Base-by-base conservation (phyloP, 2,797 vertebrate species). In the Cossypha dichroa region DNA sequence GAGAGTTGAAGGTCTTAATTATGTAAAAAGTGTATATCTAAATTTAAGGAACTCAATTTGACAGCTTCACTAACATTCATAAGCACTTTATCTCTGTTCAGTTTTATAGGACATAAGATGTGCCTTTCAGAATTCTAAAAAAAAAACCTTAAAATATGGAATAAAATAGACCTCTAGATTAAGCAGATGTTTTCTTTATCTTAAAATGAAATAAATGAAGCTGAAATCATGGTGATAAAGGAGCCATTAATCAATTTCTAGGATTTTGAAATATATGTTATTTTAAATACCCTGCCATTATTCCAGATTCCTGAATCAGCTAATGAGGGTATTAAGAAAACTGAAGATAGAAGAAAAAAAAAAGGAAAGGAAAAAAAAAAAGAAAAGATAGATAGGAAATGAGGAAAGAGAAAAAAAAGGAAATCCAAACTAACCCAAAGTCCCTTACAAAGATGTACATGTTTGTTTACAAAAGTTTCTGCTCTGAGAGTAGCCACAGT, bases 351-450 rank as follows among this genome's bases (percentile, higher is more conserved):
- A 41, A 54, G 5, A 4, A 5, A 28, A 15, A 43, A n/a, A 15
- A 19, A 10, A 11, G 15, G 40, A 40, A 40, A 40, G 40, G 13
- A 2, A 31, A 10, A 43, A 43, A n/a, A 18, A 17, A 33, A 6
- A 6, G 1, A 28, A 19, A 52, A 10, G 0, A 29, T 2, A n/a
- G 2, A 13, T 10, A 55, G 1, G 29, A 66, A 85, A 34, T 45
- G 0, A 40, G 15, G 7, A 49, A 67, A 78, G 56, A 2, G 2
- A 5, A 15, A 40, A 51, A 10, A 55, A 8, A 58, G 3, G 29
- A 21, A 21, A 20, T 1, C 15, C 31, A n/a, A 34, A 25, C 2
- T 4, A 41, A 28, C 7, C 3, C 3, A 16, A 56, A 43, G 3
- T 6, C 11, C 2, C 1, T 58, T 21, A 59, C 6, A 70, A 72